These are phyloP conservation scores for Melolontha melolontha DNA, from an alignment of 2,888 invertebrate genomes.

Conservation along the genomic window DNA sequence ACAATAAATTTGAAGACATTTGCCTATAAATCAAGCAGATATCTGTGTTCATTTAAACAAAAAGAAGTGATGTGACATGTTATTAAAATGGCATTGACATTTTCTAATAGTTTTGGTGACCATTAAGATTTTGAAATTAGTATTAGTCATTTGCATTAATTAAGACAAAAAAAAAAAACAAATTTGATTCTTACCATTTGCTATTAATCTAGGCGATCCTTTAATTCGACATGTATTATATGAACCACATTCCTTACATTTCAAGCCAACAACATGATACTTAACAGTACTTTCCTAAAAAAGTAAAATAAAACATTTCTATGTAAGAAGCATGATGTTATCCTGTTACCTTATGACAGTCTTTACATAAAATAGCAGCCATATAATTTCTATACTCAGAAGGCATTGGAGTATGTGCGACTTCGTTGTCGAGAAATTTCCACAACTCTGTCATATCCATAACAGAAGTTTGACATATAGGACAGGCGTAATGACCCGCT, in stretches of 20 bases:
- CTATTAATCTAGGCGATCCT: conserved; percentile 64
- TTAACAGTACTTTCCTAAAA: conserved; percentile 82
- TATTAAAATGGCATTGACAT: too few species aligned
- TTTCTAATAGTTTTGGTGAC: too few species aligned
- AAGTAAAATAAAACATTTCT: conserved; percentile 40
- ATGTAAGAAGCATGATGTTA: conserved; percentile 12
- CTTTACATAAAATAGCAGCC: conserved; percentile 88
- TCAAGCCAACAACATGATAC: conserved; percentile 90
- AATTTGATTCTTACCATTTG: conserved; percentile 19
- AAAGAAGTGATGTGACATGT: too few species aligned
- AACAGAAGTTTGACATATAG: conserved; percentile 89
- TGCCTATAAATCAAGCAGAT: too few species aligned
- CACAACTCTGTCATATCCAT: conserved; percentile 88
- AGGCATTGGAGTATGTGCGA: conserved; percentile 86
- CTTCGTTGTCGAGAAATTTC: conserved; percentile 86
- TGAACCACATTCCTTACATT: conserved; percentile 88
- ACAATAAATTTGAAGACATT: too few species aligned
- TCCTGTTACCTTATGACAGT: conserved; percentile 84
- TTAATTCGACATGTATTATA: conserved; percentile 90
- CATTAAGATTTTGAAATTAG: too few species aligned
- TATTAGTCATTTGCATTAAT: too few species aligned
- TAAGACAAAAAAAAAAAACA: background rate
- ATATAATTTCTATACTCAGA: conserved; percentile 83
- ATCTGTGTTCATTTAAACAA: too few species aligned
- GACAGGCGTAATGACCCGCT: conserved; percentile 88